Conservation (phyloP, 2,888 invertebrate species). For the Megastigmus dorsalis region DNA sequence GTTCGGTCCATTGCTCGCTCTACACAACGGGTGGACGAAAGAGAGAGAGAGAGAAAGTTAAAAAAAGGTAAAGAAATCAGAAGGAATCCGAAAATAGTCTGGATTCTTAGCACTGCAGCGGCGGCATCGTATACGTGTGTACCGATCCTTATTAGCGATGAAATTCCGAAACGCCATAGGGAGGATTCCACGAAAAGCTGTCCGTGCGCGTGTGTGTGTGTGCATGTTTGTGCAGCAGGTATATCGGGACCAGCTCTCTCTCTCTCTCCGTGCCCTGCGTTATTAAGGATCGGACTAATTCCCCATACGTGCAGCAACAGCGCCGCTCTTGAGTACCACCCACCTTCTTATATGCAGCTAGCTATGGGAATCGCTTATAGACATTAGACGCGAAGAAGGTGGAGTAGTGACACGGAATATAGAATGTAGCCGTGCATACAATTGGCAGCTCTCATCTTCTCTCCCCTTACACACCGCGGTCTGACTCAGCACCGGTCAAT, state of each 20-base stretch:
- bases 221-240: too few relatives aligned
- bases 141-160: constrained; percentile 54
- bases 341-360: neutral
- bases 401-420: constrained; percentile 61
- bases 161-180: constrained; percentile 47
- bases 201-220: too few relatives aligned
- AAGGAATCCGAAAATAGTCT: constrained; percentile 53
- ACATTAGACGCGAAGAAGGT: constrained; percentile 30
- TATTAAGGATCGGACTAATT: constrained; percentile 47
- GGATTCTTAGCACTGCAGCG: constrained; percentile 41
- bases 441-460: too few relatives aligned
- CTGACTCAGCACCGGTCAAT: too few relatives aligned
- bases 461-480: too few relatives aligned
- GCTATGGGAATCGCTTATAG: neutral
- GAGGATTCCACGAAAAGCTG: constrained; percentile 38
- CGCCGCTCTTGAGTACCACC: neutral
- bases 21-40: too few relatives aligned
- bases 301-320: too few relatives aligned
- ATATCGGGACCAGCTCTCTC: too few relatives aligned
- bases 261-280: constrained; percentile 34
- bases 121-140: constrained; percentile 42
- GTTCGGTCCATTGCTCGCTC: too few relatives aligned
- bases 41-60: neutral
- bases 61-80: too few relatives aligned
- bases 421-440: too few relatives aligned